Percentiles rank a stretch among this genome's conserved stretches.
Evolutionary conservation across 2,113 vertebrate genomes (phyloP).

Genomic region (Phrynosoma platyrhinos): DNA sequence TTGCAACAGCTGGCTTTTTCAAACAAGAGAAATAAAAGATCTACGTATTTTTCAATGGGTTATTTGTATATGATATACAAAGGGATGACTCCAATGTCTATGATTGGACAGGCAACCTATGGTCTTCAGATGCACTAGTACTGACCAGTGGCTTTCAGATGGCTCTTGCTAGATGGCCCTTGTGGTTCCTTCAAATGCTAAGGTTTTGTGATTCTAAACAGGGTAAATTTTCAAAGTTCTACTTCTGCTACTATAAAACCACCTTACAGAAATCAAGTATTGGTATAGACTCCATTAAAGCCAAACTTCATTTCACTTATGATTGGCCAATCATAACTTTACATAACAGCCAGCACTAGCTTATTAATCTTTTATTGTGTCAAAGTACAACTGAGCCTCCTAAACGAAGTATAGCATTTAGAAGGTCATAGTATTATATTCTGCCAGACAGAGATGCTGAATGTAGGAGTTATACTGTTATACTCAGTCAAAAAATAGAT

Average conservation of each 20-base stretch:
- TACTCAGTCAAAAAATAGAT: not conserved
- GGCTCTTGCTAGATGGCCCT: too few species aligned
- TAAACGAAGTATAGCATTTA: not conserved
- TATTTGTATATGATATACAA: too few species aligned
- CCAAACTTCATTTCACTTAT: not conserved
- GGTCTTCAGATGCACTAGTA: not conserved
- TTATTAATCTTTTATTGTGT: not conserved
- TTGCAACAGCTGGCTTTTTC: not conserved
- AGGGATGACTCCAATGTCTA: not conserved
- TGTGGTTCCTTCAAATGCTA: too few species aligned
- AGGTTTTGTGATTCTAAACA: too few species aligned
- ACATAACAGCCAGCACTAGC: slow-evolving; percentile 2
- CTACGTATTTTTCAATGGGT: not conserved
- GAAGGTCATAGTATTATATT: not conserved
- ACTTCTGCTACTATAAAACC: too few species aligned
- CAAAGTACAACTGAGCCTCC: not conserved
- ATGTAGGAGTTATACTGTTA: slow-evolving; percentile 12
- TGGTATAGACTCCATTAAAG: not conserved
- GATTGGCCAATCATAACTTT: not conserved
- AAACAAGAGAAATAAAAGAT: not conserved
- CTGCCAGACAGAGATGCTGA: not conserved
- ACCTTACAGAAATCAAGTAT: not conserved
- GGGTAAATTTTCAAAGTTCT: too few species aligned
- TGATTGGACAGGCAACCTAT: not conserved
- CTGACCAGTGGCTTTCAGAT: not conserved